Evolutionary conservation across 2,888 invertebrate species (phyloP).

Genomic region (Melanotus villosus): DNA sequence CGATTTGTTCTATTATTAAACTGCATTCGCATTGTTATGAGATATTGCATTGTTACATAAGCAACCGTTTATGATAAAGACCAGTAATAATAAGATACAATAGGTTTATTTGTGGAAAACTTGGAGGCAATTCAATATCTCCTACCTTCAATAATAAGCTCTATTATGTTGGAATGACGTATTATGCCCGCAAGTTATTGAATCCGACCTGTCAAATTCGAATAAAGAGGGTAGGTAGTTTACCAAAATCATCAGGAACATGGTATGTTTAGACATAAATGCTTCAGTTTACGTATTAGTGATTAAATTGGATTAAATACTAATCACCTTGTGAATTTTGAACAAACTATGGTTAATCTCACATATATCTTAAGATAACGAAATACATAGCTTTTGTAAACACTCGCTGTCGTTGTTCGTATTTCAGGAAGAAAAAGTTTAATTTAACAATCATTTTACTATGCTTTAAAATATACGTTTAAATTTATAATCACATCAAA

Average conservation of each 20-base stretch:
- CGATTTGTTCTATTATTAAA: slow-evolving; percentile 20
- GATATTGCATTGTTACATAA: neutral
- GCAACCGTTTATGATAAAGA: neutral
- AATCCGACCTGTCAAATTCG: slow-evolving; percentile 16
- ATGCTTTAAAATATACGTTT: too few species aligned
- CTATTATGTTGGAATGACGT: slow-evolving; percentile 18
- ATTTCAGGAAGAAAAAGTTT: too few species aligned
- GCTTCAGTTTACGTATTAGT: neutral
- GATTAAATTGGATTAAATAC: neutral
- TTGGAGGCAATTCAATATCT: neutral
- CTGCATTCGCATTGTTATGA: neutral
- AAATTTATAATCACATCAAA: too few species aligned
- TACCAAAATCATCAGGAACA: neutral
- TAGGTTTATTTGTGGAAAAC: slow-evolving; percentile 3
- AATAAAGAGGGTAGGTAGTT: slow-evolving; percentile 7
- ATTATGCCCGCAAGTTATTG: slow-evolving; percentile 16
- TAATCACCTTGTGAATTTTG: too few species aligned
- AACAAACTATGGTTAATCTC: too few species aligned
- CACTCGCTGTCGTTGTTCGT: too few species aligned
- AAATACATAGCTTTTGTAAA: too few species aligned
- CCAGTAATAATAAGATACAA: neutral
- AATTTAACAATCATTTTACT: too few species aligned
- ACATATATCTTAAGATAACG: too few species aligned
- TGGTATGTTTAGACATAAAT: neutral
- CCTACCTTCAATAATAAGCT: slow-evolving; percentile 2